Evolutionary conservation across 2,797 vertebrate species (phyloP).

Genomic region (Corythornis leucogaster): DNA sequence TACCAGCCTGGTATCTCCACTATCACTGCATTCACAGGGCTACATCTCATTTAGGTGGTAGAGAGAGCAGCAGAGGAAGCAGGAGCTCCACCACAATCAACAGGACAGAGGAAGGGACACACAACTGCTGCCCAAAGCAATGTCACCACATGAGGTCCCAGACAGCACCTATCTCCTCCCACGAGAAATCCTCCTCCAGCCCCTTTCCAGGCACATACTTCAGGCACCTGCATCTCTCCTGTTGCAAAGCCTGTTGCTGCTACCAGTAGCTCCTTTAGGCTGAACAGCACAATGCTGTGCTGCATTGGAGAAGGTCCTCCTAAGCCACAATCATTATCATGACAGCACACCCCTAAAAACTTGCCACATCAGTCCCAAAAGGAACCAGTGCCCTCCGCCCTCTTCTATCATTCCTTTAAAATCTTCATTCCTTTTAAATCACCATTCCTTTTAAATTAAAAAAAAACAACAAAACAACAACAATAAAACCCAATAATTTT

Average conservation of each 20-base stretch:
- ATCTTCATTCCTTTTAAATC: background rate
- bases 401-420: background rate
- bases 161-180: fast-evolving
- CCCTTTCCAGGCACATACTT: background rate
- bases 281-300: fast-evolving
- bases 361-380: fast-evolving
- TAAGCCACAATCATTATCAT: background rate
- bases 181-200: fast-evolving
- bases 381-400: fast-evolving
- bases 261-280: background rate
- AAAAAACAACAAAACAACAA: too few species aligned
- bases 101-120: background rate
- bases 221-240: background rate
- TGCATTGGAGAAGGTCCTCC: background rate
- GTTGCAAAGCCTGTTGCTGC: background rate
- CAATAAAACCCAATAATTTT: too few species aligned
- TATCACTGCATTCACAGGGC: fast-evolving
- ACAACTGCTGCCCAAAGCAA: fast-evolving
- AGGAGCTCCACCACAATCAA: background rate
- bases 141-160: background rate
- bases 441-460: too few species aligned
- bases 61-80: background rate
- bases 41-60: background rate
- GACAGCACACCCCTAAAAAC: background rate
- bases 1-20: background rate